Conservation (phyloP, 2,888 invertebrate genomes). For the Acanthosepion lycidas region DNA sequence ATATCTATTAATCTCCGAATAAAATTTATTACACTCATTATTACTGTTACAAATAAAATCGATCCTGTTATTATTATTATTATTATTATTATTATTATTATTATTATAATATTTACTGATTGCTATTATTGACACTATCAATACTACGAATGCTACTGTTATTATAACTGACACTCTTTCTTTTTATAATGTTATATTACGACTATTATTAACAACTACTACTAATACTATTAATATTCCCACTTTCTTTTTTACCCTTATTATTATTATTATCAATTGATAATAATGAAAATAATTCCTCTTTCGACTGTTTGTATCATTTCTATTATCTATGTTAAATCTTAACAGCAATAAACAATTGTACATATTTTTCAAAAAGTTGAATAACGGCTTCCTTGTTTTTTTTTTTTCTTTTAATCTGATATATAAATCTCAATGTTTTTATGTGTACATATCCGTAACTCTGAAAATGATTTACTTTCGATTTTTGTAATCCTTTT, state of each 20-base stretch:
- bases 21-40: neutral
- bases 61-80: neutral
- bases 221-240: neutral
- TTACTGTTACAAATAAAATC: neutral
- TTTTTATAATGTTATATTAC: slow-evolving; percentile 9
- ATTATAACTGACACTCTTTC: neutral
- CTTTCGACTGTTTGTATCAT: neutral
- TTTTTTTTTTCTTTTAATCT: neutral
- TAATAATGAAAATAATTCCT: neutral
- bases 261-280: neutral
- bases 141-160: neutral
- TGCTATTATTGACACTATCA: neutral
- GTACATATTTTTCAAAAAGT: slow-evolving; percentile 44
- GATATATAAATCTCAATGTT: too few species aligned
- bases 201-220: neutral
- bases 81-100: neutral
- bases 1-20: slow-evolving; percentile 6
- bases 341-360: slow-evolving; percentile 46
- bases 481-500: too few species aligned
- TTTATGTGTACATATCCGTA: too few species aligned
- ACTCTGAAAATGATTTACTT: too few species aligned
- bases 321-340: slow-evolving; percentile 14
- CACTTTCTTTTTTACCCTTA: neutral
- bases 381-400: neutral
- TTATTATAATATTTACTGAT: neutral